A percentile compares a stretch with the other conserved stretches of the same genome.
Conservation (phyloP, 2,888 invertebrate genomes). For the Cheilosia variabilis region DNA sequence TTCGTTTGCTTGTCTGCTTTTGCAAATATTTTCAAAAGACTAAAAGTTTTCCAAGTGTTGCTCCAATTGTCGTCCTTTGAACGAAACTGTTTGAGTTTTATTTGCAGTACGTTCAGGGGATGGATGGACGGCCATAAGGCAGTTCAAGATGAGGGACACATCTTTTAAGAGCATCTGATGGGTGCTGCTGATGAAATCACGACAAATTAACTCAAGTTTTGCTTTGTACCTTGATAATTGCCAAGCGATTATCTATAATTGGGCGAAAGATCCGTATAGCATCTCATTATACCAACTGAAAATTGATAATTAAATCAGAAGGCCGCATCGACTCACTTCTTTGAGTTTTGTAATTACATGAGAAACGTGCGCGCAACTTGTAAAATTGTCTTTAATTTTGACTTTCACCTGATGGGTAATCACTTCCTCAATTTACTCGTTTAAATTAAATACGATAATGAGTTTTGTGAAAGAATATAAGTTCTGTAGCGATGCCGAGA, state of each 20-base stretch:
- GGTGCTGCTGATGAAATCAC: constrained; percentile 25
- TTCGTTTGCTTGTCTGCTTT: constrained; percentile 31
- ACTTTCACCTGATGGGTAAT: too few species aligned
- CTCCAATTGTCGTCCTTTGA: constrained; percentile 14
- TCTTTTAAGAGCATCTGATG: too few species aligned
- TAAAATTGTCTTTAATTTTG: too few species aligned
- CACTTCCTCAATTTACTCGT: too few species aligned
- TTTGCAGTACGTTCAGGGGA: constrained; percentile 4
- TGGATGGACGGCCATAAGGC: not conserved
- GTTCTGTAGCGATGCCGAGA: too few species aligned
- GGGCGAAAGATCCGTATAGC: constrained; percentile 21
- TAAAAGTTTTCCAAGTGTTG: constrained; percentile 6
- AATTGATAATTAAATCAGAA: too few species aligned
- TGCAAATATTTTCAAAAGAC: constrained; percentile 42
- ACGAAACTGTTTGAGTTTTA: constrained; percentile 23
- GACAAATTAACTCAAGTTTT: constrained; percentile 43
- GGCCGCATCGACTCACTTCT: too few species aligned
- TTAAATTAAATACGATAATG: too few species aligned
- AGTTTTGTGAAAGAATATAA: too few species aligned
- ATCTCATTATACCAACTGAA: constrained; percentile 22
- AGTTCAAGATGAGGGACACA: not conserved
- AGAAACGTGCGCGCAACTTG: too few species aligned
- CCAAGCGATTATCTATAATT: constrained; percentile 52
- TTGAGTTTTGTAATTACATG: too few species aligned
- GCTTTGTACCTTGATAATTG: constrained; percentile 49